Conservation (phyloP, 2,797 vertebrate genomes). For the Myotis planiceps region DNA sequence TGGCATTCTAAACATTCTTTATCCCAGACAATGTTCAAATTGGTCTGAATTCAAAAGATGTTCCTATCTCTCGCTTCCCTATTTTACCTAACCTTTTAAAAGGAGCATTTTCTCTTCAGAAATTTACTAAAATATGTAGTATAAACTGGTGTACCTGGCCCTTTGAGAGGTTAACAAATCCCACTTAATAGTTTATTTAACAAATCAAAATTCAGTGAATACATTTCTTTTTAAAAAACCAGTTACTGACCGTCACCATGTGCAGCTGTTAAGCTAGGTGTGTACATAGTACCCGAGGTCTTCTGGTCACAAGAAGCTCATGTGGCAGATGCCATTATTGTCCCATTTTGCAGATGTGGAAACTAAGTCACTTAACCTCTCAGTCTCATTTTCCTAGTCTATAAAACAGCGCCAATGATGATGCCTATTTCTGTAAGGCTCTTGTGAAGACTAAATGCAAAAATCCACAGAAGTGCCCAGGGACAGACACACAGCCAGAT, state of each 20-base stretch:
- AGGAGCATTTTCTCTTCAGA: slow-evolving; percentile 1
- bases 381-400: background rate
- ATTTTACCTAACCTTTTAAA: background rate
- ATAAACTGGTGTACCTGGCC: background rate
- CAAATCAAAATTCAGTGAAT: background rate
- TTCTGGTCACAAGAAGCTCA: background rate
- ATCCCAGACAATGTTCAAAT: background rate
- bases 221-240: background rate
- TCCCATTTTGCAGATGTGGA: background rate
- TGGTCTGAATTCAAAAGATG: background rate
- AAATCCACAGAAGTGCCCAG: background rate
- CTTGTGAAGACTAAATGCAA: background rate
- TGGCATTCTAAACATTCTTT: background rate
- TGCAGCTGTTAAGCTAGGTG: too few relatives aligned
- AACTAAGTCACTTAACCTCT: background rate
- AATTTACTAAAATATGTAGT: background rate
- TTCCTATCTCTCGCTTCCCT: background rate
- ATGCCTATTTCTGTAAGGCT: background rate
- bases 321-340: background rate
- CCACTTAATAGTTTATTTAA: background rate
- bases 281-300: background rate
- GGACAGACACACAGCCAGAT: too few relatives aligned
- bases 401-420: background rate
- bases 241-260: background rate
- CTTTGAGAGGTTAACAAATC: slow-evolving; percentile 10